A percentile compares a stretch with the other conserved stretches of the same genome.
Conservation (phyloP, 1,140 invertebrate genomes). For the Aphaenogaster ashmeadi region DNA sequence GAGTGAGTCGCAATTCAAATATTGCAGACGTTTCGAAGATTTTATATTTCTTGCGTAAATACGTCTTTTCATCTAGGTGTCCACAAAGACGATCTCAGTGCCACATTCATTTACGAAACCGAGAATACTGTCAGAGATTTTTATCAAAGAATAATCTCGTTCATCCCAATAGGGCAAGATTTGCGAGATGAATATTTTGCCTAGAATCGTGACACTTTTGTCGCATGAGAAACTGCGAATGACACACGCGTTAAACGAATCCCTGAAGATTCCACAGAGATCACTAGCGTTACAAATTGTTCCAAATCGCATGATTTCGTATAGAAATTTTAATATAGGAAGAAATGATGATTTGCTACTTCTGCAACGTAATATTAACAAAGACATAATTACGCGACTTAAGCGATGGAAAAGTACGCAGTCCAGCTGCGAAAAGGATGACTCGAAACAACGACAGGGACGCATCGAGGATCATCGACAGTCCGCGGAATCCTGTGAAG, state of each 20-base stretch:
- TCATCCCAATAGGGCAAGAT: not conserved
- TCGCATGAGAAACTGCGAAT: not conserved
- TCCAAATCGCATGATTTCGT: not conserved
- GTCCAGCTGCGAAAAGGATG: conserved; percentile 2
- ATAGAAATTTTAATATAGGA: not conserved
- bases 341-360: not conserved
- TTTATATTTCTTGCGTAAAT: conserved; percentile 14
- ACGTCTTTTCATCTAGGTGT: conserved; percentile 53
- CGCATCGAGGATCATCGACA: conserved; percentile 24
- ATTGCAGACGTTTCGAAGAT: not conserved
- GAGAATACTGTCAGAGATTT: not conserved
- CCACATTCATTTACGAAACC: not conserved
- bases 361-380: not conserved
- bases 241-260: not conserved
- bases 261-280: not conserved
- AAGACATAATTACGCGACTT: not conserved
- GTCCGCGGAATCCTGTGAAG: not conserved
- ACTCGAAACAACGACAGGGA: not conserved
- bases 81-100: not conserved
- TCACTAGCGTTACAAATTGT: not conserved
- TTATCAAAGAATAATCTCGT: not conserved
- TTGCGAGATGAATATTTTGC: not conserved
- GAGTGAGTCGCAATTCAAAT: conserved; percentile 11
- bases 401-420: not conserved
- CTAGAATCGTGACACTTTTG: not conserved